Conservation (phyloP, 2,888 invertebrate species). For the Diarsia rubi region DNA sequence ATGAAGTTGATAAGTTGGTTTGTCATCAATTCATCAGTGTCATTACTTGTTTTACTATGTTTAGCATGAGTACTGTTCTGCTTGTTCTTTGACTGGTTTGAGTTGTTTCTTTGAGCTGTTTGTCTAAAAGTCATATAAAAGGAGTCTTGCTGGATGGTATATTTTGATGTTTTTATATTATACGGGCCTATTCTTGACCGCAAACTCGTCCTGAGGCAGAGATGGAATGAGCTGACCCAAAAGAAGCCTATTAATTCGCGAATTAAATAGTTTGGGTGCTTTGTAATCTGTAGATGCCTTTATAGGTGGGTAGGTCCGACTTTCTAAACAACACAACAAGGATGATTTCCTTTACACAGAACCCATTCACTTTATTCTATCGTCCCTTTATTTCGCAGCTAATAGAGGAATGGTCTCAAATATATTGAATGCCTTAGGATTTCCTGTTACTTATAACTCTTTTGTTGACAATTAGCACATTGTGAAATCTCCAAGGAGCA, state of each 20-base stretch:
- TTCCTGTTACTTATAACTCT: no score
- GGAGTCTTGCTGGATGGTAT: not conserved
- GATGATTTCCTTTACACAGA: not conserved
- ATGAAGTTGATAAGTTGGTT: not conserved
- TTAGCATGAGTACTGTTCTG: not conserved
- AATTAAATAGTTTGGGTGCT: not conserved
- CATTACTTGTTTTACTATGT: conserved; percentile 1
- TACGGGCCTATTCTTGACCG: no score
- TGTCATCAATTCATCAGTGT: not conserved
- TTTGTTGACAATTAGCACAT: no score
- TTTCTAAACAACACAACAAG: not conserved
- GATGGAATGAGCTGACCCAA: not conserved
- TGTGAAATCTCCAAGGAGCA: no score
- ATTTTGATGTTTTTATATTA: not conserved
- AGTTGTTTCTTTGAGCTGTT: not conserved
- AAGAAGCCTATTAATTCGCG: no score
- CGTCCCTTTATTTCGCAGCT: no score
- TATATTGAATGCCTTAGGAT: no score
- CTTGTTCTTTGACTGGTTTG: not conserved
- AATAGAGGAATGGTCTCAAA: no score
- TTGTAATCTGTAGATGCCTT: not conserved
- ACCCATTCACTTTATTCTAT: not conserved
- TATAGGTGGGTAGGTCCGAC: not conserved
- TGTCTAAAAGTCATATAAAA: not conserved
- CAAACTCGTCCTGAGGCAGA: no score